A percentile compares a stretch with the other conserved stretches of the same genome.
These are phyloP conservation scores for Corydoras maculifer DNA, from an alignment of 2,113 vertebrate genomes.

Conservation along the genomic window DNA sequence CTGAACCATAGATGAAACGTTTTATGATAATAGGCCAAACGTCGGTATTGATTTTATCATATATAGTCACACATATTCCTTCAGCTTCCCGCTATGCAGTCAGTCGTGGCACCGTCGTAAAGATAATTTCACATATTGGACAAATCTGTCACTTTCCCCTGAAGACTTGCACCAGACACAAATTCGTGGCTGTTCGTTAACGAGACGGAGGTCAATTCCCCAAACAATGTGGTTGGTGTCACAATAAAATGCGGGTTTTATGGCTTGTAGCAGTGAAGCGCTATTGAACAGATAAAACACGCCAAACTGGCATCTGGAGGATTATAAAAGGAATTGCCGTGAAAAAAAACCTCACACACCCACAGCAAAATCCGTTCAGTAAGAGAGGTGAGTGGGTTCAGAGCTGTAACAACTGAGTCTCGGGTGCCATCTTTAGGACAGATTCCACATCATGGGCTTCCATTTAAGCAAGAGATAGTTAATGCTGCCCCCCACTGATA, in stretches of 20 bases:
- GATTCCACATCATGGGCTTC: not conserved
- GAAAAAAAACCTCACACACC: slow-evolving; percentile 59
- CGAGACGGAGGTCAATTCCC: slow-evolving; percentile 50
- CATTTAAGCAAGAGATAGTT: not conserved
- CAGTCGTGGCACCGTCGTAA: slow-evolving; percentile 51
- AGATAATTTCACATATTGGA: slow-evolving; percentile 49
- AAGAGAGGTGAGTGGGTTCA: slow-evolving; percentile 41
- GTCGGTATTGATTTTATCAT: slow-evolving; percentile 61
- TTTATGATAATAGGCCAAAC: slow-evolving; percentile 66
- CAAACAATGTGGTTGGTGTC: slow-evolving; percentile 48
- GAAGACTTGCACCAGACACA: slow-evolving; percentile 39
- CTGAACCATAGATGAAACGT: slow-evolving; percentile 48
- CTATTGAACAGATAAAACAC: slow-evolving; percentile 52
- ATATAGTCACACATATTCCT: slow-evolving; percentile 35
- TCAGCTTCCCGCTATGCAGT: slow-evolving; percentile 15
- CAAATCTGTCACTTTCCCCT: slow-evolving; percentile 43
- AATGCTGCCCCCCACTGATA: slow-evolving; percentile 22
- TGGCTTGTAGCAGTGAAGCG: slow-evolving; percentile 46
- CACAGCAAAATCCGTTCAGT: slow-evolving; percentile 27
- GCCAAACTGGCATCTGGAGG: slow-evolving; percentile 47
- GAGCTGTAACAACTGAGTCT: not conserved
- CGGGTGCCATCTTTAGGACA: slow-evolving; percentile 30
- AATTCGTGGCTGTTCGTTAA: slow-evolving; percentile 62
- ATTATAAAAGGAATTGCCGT: slow-evolving; percentile 62
- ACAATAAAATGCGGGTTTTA: slow-evolving; percentile 50